These are phyloP conservation scores for Ascidia mentula DNA, from an alignment of 23 tunicate genomes.

Conservation along the genomic window DNA sequence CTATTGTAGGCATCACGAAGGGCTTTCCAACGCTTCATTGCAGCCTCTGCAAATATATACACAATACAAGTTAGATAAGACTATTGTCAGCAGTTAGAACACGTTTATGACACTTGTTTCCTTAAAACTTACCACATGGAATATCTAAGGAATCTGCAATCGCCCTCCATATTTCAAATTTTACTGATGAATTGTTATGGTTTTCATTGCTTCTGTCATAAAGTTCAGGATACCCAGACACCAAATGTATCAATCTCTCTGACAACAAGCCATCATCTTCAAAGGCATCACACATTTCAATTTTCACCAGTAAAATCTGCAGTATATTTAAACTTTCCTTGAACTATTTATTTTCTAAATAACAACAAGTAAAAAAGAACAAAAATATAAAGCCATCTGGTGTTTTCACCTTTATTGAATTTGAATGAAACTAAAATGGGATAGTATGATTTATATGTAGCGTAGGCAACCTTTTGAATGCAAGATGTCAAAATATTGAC, in stretches of 20 bases:
- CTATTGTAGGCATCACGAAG: constrained; percentile 2
- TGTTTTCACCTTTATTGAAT: too few relatives aligned
- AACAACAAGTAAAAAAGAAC: too few relatives aligned
- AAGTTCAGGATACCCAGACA: neutral
- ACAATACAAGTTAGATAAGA: too few relatives aligned
- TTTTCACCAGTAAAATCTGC: too few relatives aligned
- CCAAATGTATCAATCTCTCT: neutral
- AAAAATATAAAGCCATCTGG: too few relatives aligned
- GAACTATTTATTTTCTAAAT: too few relatives aligned
- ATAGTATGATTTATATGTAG: too few relatives aligned
- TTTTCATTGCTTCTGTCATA: constrained; percentile 11
- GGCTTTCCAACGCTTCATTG: constrained; percentile 2
- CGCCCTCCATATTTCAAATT: constrained; percentile 3
- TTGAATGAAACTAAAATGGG: too few relatives aligned
- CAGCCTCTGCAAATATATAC: neutral
- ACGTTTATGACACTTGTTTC: neutral
- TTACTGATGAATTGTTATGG: neutral
- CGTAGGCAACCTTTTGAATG: too few relatives aligned
- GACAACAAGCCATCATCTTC: constrained; percentile 8
- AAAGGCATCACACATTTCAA: neutral
- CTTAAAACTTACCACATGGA: neutral
- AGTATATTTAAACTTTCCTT: too few relatives aligned
- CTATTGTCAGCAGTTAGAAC: too few relatives aligned
- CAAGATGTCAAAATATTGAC: too few relatives aligned
- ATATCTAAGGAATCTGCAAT: constrained; percentile 4